Base-by-base conservation (phyloP, 2,888 invertebrate species). In the Athalia cordata region DNA sequence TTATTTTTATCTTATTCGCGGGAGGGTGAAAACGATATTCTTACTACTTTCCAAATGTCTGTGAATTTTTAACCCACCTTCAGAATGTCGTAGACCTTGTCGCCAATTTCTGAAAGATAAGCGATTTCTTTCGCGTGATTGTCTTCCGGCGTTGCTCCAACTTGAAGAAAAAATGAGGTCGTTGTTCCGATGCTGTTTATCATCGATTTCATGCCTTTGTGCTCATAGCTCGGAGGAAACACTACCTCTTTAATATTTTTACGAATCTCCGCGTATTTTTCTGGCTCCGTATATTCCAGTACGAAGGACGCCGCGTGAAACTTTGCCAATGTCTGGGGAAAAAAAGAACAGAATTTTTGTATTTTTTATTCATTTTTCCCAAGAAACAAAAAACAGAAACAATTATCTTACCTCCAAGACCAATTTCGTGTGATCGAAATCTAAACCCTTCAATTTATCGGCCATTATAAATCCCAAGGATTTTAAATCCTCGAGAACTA, bases 401-500 rank as follows among this genome's bases (percentile, higher is more conserved):
- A 13, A 9, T 3, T 5, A 13, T 62, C 29, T 74, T 13, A 74
- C 74, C 74, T 74, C 62, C 50, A 74, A 5, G 11, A 62, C 74
- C 3, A 74, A n/a, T 29, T 49, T 74, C 43, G 74, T 61, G 50
- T 80, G 79, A 3, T 59, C 68, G 8, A 80, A 55, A 65, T 78
- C 78, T 13, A 79, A 50, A 59, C 80, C 77, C 52, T 62, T 50
- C 11, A 57, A 68, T 29, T 76, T 77, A 59, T 70, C 72, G 47
- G 59, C 57, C 78, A 79, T 79, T 15, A 43, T 61, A 52, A 80
- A 80, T 4, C 80, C 80, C 15, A 15, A 0, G 8, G 64, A 15
- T 11, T 68, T 75, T 13, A 80, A 11, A 50, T 80, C 80, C 49
- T 80, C 80, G 11, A 80, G n/a, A 2, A 77, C 8, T 13, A 77